Conservation (phyloP, 2,797 vertebrate species). For the Jordanella pulchra region DNA sequence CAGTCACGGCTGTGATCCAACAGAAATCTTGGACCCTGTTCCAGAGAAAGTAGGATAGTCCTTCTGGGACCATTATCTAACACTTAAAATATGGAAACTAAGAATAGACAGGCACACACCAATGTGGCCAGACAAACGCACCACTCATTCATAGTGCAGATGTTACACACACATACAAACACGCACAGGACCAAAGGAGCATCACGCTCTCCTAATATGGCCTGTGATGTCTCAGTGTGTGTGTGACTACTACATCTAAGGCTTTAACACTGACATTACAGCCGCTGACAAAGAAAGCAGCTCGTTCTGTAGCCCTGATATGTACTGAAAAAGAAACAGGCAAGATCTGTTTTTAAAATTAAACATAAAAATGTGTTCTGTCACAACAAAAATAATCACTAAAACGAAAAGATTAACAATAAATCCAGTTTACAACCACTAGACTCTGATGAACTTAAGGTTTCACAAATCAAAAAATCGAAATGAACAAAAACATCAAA, state of each 20-base stretch:
- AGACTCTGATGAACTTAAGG: no score
- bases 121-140: background rate
- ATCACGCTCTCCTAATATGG: slow-evolving; percentile 21
- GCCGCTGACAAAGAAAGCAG: background rate
- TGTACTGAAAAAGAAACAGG: background rate
- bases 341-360: background rate
- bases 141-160: slow-evolving; percentile 22
- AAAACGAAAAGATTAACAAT: background rate
- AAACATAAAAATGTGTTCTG: background rate
- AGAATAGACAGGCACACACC: slow-evolving; percentile 36
- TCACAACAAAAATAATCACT: slow-evolving; percentile 1
- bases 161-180: background rate
- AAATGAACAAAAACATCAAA: background rate
- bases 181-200: slow-evolving; percentile 1
- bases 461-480: no score
- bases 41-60: slow-evolving; percentile 46
- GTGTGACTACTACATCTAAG: no score
- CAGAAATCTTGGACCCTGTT: slow-evolving; percentile 23
- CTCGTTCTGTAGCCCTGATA: background rate
- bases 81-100: slow-evolving; percentile 47
- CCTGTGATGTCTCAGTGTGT: slow-evolving; percentile 4
- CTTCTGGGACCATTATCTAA: slow-evolving; percentile 53
- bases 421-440: no score
- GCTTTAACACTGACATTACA: no score
- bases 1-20: slow-evolving; percentile 21